phyloP scores from a whole-genome alignment of 2,888 invertebrate genomes.

The Drosophila austrosaltans region DNA sequence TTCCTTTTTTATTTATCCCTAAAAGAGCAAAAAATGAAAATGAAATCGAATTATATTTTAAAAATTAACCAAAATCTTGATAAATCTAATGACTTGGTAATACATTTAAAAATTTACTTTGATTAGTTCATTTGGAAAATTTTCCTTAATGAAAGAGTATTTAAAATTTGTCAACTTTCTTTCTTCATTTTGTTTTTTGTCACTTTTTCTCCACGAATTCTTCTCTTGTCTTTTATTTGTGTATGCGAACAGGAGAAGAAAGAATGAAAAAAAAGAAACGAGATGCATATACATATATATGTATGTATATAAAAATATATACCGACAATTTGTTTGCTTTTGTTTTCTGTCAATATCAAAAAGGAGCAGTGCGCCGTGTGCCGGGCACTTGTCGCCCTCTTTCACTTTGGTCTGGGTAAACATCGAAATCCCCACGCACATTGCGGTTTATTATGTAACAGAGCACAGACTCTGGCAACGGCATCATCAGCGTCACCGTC shows the following conservation, averaged over 20 bases:
- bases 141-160: not conserved
- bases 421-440: conserved; percentile 68
- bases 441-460: conserved; percentile 54
- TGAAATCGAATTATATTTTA: too few species aligned
- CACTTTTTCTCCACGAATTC: not conserved
- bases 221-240: conserved; percentile 5
- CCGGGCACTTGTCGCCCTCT: conserved; percentile 67
- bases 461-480: conserved; percentile 18
- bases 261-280: not conserved
- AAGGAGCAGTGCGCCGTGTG: conserved; percentile 48
- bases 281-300: not conserved
- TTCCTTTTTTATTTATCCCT: too few species aligned
- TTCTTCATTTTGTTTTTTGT: not conserved
- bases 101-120: too few species aligned
- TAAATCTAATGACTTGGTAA: too few species aligned
- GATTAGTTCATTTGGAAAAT: not conserved
- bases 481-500: conserved; percentile 1
- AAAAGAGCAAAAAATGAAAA: too few species aligned
- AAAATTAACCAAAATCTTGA: too few species aligned
- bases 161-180: not conserved
- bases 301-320: too few species aligned
- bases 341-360: conserved; percentile 74
- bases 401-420: conserved; percentile 56
- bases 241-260: not conserved
- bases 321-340: conserved; percentile 73